Evolutionary conservation across 2,113 vertebrate genomes (phyloP).

Genomic region (Cygnus buccinator): DNA sequence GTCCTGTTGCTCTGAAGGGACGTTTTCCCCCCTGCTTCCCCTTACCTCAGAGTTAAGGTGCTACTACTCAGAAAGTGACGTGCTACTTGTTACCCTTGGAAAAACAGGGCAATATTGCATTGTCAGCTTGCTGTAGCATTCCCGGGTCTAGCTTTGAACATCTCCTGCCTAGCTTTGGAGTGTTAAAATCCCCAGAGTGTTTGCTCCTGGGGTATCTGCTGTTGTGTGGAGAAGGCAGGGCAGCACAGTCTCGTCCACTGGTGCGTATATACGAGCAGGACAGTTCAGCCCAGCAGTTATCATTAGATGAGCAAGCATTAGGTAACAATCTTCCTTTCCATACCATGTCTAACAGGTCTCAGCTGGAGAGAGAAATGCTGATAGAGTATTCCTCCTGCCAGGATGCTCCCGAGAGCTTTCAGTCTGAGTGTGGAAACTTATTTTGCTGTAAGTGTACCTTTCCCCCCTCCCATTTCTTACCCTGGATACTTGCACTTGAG

Average conservation of each 20-base stretch:
- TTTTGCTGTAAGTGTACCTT: neutral
- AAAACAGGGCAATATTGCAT: neutral
- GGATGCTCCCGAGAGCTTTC: neutral
- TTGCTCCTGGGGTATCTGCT: neutral
- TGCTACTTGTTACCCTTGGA: neutral
- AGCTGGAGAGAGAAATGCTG: neutral
- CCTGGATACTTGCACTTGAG: neutral
- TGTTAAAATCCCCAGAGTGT: neutral
- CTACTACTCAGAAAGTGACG: neutral
- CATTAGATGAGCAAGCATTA: neutral
- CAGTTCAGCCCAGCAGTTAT: neutral
- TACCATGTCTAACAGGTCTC: accelerated
- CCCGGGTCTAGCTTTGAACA: neutral
- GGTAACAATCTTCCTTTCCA: neutral
- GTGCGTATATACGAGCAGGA: accelerated
- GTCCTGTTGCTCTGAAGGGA: neutral
- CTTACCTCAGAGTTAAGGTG: neutral
- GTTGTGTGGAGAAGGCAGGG: neutral
- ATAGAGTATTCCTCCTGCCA: neutral
- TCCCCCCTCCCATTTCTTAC: neutral
- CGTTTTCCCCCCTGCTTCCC: neutral
- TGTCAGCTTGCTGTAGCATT: neutral
- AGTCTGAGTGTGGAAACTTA: neutral
- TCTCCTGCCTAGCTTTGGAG: neutral
- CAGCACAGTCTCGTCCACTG: neutral